Base-by-base conservation (phyloP, 2,888 invertebrate genomes). In the Iselma pallidipennis region DNA sequence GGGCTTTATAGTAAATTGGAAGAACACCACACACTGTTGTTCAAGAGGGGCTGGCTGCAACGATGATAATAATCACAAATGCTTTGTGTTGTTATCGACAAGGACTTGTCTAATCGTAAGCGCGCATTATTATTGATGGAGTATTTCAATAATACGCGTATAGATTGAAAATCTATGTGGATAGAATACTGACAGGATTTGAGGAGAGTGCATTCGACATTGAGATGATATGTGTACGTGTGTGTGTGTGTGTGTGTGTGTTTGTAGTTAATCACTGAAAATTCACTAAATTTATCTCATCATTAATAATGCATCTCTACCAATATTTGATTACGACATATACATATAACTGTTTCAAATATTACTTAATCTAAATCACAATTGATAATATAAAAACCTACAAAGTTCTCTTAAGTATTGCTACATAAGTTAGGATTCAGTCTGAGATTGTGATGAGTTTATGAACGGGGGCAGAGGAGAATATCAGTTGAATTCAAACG, bases 371-470 rank as follows among this genome's bases (percentile, higher is more conserved):
- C 67, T 70, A 71, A 70, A 73, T 73, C 72, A 72, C 71, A 71
- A 66, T 68, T 51, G 59, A 63, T 63, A 63, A 66, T 63, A 56
- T 49, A 42, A 42, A 65, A 59, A 67, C 64, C 56, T 64, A 70
- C 62, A 60, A 58, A 55, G 68, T 57, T 65, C 62, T 59, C 54
- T 59, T 64, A 64, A 69, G 72, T 77, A 77, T 77, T 76, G 76
- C 77, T 76, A 74, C 71, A 70, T 72, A 70, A 72, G 71, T 72
- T 71, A 77, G 73, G 74, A 73, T 73, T 77, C 77, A 77, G 77
- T 76, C 77, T 72, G 71, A 74, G 71, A 72, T 70, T 72, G 69
- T 67, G 70, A 53, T 23, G 53, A 31, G 26, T 37, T 37, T 33
- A n/a, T 37, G 16, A 16, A 16, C 9, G 9, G 7, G 16, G 2